Base-by-base conservation (phyloP, 2,888 invertebrate genomes). In the Oligia fasciuncula region DNA sequence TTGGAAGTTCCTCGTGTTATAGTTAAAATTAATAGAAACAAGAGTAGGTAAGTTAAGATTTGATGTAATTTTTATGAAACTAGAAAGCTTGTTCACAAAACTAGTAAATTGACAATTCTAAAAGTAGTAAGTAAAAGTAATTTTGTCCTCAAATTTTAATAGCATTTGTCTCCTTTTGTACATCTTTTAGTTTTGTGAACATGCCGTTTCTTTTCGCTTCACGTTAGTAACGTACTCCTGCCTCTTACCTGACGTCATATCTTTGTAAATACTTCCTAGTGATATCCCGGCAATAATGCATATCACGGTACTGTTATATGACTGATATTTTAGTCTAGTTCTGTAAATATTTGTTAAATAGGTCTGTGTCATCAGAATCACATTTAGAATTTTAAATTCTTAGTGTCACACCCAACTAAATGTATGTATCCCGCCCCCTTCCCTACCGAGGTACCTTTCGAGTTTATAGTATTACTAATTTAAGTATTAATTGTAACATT, bases 251-350 rank as follows among this genome's bases (percentile, higher is more conserved):
- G 90, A 90, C 85, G 92, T 91, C 93, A 93, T 93, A 93, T 92
- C 93, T 89, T 90, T 94, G 94, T 94, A 94, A 92, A 94, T 93
- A 93, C 86, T 84, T 79, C 83, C 87, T 88, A 94, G 95, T 93
- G 94, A 95, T 94, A 93, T 93, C 95, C 96, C 96, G 96, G 96
- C 96, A 96, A 96, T 95, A 94, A 96, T 96, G 96, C 96, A 95
- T 95, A 96, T 96, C 96, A 94, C 95, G 91, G 93, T 93, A 94
- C 91, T 88, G 91, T 90, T 87, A 93, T 89, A 94, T 89, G 96
- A 96, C 96, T 95, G 96, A 95, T 94, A 91, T 90, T 89, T 91
- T 92, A 92, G 90, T 91, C 89, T 90, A 89, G 84, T 71, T 88
- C 84, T 93, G 94, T 94, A 94, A 92, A 94, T 94, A 94, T 83